A percentile compares a stretch with the other conserved stretches of the same genome.
Conservation (phyloP, 1,140 invertebrate species). For the Anastrepha ludens region DNA sequence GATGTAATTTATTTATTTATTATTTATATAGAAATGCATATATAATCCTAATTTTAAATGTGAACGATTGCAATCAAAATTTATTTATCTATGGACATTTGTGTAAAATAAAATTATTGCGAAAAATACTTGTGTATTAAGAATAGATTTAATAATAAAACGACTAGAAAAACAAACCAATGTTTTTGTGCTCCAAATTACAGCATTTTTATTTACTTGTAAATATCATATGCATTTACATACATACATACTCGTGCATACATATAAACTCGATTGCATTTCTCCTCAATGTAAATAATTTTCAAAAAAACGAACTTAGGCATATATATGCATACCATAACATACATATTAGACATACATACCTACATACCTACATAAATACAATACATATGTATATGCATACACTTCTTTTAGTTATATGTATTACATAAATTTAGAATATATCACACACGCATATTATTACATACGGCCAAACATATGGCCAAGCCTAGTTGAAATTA, state of each 20-base stretch:
- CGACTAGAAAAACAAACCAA: background rate
- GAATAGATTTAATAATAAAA: constrained; percentile 4
- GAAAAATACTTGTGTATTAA: background rate
- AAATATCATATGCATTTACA: constrained; percentile 58
- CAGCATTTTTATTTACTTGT: constrained; percentile 55
- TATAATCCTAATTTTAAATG: constrained; percentile 37
- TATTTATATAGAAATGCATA: constrained; percentile 10
- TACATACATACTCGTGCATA: constrained; percentile 53
- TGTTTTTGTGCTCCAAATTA: constrained; percentile 19
- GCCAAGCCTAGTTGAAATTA: constrained; percentile 60
- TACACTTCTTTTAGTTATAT: too few species aligned
- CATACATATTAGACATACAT: background rate
- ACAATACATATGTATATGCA: background rate
- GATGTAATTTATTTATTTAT: constrained; percentile 1
- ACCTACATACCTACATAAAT: background rate
- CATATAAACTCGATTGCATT: constrained; percentile 40
- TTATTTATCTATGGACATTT: constrained; percentile 18
- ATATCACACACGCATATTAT: background rate
- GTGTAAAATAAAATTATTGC: background rate
- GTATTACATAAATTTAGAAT: background rate
- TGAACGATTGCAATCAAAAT: constrained; percentile 17
- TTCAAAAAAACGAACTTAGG: constrained; percentile 57
- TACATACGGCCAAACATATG: background rate
- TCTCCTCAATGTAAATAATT: constrained; percentile 58
- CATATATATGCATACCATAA: constrained; percentile 44